Percentiles rank a stretch among this genome's conserved stretches.
Evolutionary conservation across 1,140 invertebrate species (phyloP).

Genomic region (Latrodectus geometricus): DNA sequence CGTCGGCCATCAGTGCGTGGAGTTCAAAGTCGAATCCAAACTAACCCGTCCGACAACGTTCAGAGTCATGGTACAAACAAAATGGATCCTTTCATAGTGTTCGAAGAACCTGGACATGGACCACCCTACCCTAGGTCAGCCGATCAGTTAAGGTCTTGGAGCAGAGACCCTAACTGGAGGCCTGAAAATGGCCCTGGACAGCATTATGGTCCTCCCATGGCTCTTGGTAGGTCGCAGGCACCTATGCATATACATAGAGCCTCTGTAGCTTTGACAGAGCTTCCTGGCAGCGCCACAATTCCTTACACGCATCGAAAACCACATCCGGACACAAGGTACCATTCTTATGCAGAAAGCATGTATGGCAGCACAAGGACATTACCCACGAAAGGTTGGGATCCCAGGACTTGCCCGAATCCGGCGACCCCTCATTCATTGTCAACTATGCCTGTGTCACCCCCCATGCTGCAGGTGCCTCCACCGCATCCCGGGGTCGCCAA

Average conservation of each 20-base stretch:
- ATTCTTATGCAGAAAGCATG: conserved; percentile 58
- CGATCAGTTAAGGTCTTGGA: conserved; percentile 10
- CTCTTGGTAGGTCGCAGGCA: background rate
- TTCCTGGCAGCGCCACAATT: conserved; percentile 45
- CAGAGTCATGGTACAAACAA: background rate
- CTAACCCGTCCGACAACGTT: conserved; percentile 44
- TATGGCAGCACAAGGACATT: conserved; percentile 53
- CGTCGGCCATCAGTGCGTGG: conserved; percentile 85
- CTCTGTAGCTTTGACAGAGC: conserved; percentile 49
- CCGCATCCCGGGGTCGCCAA: conserved; percentile 30
- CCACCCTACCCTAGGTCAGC: background rate
- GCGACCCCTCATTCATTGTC: background rate
- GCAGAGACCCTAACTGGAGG: conserved; percentile 26
- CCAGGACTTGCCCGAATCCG: conserved; percentile 15
- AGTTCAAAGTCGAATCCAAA: conserved; percentile 69
- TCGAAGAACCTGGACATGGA: conserved; percentile 21
- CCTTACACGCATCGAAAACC: conserved; percentile 50
- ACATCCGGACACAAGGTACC: conserved; percentile 44
- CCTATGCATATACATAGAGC: conserved; percentile 53
- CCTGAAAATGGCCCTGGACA: background rate
- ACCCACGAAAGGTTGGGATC: conserved; percentile 41
- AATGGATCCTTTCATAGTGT: conserved; percentile 2
- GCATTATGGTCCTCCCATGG: background rate
- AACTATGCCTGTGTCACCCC: background rate
- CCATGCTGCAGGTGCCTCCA: conserved; percentile 44